Evolutionary conservation across 1,140 invertebrate genomes (phyloP).

Genomic region (Drosophila serrata): DNA sequence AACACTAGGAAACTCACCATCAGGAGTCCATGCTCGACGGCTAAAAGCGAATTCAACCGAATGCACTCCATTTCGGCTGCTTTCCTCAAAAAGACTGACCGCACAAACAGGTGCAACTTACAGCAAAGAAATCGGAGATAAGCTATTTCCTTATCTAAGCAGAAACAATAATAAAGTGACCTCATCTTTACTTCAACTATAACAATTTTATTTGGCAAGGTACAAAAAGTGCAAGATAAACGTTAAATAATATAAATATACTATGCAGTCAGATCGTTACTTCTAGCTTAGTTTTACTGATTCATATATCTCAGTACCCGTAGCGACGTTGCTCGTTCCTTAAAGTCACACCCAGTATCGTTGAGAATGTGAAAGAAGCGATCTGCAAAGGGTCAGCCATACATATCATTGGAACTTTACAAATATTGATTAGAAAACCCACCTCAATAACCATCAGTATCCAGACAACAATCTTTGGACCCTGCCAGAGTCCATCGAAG

Average conservation of each 20-base stretch:
- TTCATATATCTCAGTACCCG: conserved; percentile 37
- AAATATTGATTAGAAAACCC: neutral
- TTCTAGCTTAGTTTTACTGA: conserved; percentile 2
- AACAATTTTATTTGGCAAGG: neutral
- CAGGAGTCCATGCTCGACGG: neutral
- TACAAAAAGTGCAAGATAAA: conserved; percentile 5
- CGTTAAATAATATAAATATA: conserved; percentile 5
- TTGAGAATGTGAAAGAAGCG: conserved; percentile 52
- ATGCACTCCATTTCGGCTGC: neutral
- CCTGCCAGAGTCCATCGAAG: conserved; percentile 30
- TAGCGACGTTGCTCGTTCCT: conserved; percentile 65
- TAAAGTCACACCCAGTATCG: conserved; percentile 62
- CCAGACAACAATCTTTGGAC: conserved; percentile 57
- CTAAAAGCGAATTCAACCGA: neutral
- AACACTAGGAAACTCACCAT: neutral
- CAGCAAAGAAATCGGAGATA: neutral
- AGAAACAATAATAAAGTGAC: neutral
- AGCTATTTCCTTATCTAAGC: neutral
- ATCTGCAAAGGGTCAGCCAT: conserved; percentile 29
- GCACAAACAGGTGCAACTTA: neutral
- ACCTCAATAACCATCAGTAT: conserved; percentile 65
- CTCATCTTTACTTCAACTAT: neutral
- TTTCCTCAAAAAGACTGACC: neutral
- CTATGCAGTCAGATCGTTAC: conserved; percentile 7
- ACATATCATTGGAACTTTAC: neutral